phyloP scores from a whole-genome alignment of 2,888 invertebrate species.

The Xylophagus ater region DNA sequence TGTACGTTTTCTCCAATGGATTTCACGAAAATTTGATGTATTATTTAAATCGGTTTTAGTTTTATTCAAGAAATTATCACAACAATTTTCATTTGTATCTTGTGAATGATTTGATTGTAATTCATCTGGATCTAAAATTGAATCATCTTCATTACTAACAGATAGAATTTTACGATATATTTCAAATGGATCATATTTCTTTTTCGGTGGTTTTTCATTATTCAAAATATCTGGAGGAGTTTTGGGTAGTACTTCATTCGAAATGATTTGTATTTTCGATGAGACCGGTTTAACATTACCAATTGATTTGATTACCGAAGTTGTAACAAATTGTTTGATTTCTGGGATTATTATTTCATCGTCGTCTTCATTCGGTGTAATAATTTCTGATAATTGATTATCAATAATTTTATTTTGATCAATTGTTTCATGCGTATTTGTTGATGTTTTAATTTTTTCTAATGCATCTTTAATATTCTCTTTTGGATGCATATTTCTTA shows the following conservation, averaged over 20 bases:
- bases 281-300: slow-evolving; percentile 32
- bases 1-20: slow-evolving; percentile 43
- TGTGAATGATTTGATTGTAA: slow-evolving; percentile 10
- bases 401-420: background rate
- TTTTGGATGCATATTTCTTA: slow-evolving; percentile 61
- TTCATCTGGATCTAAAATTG: slow-evolving; percentile 13
- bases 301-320: slow-evolving; percentile 32
- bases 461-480: slow-evolving; percentile 1
- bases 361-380: background rate
- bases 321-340: slow-evolving; percentile 19
- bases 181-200: slow-evolving; percentile 27
- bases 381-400: background rate
- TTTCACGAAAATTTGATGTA: slow-evolving; percentile 31
- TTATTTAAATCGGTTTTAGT: slow-evolving; percentile 12
- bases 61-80: slow-evolving; percentile 12
- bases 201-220: slow-evolving; percentile 19
- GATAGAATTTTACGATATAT: slow-evolving; percentile 28
- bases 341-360: background rate
- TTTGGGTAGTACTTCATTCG: background rate
- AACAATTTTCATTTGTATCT: slow-evolving; percentile 14
- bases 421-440: background rate
- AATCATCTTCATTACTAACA: slow-evolving; percentile 19
- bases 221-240: background rate
- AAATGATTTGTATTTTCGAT: background rate
- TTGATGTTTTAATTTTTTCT: background rate